phyloP scores from a whole-genome alignment of 2,888 invertebrate genomes.

The Torymus aiolomorphi region DNA sequence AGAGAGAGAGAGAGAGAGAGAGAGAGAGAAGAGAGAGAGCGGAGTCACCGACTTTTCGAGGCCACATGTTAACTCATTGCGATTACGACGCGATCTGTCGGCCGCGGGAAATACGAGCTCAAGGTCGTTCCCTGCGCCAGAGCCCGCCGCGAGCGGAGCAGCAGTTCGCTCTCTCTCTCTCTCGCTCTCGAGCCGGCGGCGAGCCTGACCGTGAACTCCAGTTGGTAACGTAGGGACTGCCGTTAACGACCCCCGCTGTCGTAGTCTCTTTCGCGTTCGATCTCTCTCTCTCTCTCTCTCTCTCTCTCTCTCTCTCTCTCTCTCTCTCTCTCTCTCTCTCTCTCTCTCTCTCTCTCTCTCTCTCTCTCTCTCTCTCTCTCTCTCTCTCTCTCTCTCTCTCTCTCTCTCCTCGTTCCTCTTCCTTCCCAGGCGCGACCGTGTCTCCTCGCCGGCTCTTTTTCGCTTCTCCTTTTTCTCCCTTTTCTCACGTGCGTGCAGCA shows the following conservation, averaged over 20 bases:
- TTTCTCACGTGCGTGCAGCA: too few species aligned
- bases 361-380: not conserved
- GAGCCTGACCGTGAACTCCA: conserved; percentile 66
- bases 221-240: conserved; percentile 69
- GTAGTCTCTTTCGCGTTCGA: conserved; percentile 11
- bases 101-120: conserved; percentile 72
- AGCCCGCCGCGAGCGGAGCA: too few species aligned
- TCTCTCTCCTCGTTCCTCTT: not conserved
- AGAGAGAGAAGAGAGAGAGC: conserved; percentile 39
- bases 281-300: not conserved
- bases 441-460: not conserved
- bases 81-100: conserved; percentile 75
- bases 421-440: too few species aligned
- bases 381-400: conserved; percentile 2
- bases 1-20: too few species aligned
- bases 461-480: not conserved
- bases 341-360: conserved; percentile 1
- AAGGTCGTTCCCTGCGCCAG: conserved; percentile 66
- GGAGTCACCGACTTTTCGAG: conserved; percentile 76
- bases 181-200: not conserved
- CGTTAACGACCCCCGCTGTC: conserved; percentile 46
- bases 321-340: conserved; percentile 7
- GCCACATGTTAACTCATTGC: conserved; percentile 71
- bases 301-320: not conserved
- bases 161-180: not conserved